Conservation (phyloP, 2,888 invertebrate species). For the Abrostola triplasia region DNA sequence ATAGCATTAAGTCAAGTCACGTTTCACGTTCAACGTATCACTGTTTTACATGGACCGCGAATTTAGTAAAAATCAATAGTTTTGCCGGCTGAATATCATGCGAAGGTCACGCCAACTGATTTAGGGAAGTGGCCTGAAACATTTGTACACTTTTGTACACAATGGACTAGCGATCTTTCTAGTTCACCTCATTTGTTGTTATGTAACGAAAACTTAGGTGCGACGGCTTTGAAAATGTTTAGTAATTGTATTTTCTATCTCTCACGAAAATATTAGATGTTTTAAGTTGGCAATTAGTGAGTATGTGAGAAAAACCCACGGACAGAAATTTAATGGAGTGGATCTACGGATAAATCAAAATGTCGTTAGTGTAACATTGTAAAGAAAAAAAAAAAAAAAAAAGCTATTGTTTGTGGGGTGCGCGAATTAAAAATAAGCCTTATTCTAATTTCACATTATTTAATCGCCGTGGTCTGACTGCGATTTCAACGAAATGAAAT, state of each 20-base stretch:
- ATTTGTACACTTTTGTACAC: conserved; percentile 37
- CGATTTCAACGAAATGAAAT: too few species aligned
- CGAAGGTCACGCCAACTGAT: conserved; percentile 45
- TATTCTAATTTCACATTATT: too few species aligned
- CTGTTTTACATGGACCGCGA: conserved; percentile 26
- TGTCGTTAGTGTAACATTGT: too few species aligned
- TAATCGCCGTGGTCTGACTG: too few species aligned
- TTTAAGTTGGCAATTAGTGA: too few species aligned
- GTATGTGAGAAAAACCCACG: too few species aligned
- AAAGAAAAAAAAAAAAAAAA: too few species aligned
- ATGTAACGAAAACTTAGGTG: conserved; percentile 9
- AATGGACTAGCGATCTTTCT: conserved; percentile 10
- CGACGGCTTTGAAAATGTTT: background rate
- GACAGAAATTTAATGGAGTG: too few species aligned
- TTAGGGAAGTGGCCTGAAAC: conserved; percentile 37
- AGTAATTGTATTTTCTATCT: background rate
- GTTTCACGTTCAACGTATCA: conserved; percentile 13
- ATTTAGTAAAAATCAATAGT: conserved; percentile 52
- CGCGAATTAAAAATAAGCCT: too few species aligned
- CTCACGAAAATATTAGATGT: background rate
- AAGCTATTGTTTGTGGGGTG: too few species aligned
- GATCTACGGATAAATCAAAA: too few species aligned
- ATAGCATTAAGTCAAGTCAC: background rate
- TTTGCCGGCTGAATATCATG: conserved; percentile 40
- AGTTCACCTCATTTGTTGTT: conserved; percentile 20